A percentile compares a stretch with the other conserved stretches of the same genome.
Evolutionary conservation across 2,888 invertebrate genomes (phyloP).

Genomic region (Zygothrica quintamaculata): DNA sequence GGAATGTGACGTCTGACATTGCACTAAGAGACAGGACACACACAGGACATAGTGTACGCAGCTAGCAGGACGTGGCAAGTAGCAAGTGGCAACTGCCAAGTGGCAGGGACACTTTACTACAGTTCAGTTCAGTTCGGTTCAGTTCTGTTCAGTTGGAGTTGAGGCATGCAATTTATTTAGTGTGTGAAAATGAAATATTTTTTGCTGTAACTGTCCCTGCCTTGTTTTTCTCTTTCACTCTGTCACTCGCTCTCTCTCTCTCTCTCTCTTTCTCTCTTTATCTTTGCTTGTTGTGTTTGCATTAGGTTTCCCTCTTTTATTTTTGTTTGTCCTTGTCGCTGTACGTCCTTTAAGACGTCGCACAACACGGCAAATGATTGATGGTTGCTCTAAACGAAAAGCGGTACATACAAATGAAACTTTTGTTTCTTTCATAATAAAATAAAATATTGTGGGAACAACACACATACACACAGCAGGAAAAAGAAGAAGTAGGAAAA

Average conservation of each 20-base stretch:
- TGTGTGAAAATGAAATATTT: slow-evolving; percentile 76
- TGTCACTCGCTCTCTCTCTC: neutral
- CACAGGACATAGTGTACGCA: slow-evolving; percentile 28
- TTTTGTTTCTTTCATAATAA: slow-evolving; percentile 81
- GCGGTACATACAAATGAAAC: slow-evolving; percentile 78
- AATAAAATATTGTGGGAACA: slow-evolving; percentile 58
- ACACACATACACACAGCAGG: slow-evolving; percentile 1
- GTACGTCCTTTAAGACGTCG: slow-evolving; percentile 55
- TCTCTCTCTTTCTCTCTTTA: neutral
- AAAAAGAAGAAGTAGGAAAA: neutral
- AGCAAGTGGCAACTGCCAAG: slow-evolving; percentile 1
- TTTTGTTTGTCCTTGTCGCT: slow-evolving; percentile 17
- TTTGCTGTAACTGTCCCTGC: slow-evolving; percentile 47
- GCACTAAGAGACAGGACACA: neutral
- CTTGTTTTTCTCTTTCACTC: neutral
- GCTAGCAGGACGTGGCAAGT: slow-evolving; percentile 40
- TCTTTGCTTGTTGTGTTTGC: slow-evolving; percentile 15
- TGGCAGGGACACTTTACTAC: slow-evolving; percentile 29
- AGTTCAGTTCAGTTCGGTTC: too few relatives aligned
- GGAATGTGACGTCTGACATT: slow-evolving; percentile 49
- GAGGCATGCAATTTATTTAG: slow-evolving; percentile 75
- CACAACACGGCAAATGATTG: slow-evolving; percentile 78
- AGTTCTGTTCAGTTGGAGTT: slow-evolving; percentile 11
- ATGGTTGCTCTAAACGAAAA: slow-evolving; percentile 73
- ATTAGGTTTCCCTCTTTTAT: too few relatives aligned